A percentile compares a stretch with the other conserved stretches of the same genome.
Evolutionary conservation across 2,113 vertebrate species (phyloP).

Genomic region (Cisticola juncidis): DNA sequence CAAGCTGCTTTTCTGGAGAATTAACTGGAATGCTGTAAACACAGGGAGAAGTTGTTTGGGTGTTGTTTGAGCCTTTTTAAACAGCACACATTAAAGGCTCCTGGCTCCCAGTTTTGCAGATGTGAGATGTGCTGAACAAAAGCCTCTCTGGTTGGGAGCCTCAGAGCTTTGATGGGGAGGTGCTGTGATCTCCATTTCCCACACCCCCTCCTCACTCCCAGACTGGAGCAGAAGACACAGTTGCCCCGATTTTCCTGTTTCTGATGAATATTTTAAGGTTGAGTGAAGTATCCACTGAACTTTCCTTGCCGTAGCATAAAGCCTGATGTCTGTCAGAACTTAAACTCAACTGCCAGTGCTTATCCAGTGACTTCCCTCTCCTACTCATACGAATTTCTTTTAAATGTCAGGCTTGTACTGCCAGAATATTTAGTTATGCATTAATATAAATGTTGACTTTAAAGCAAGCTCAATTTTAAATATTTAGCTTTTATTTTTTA

Average conservation of each 20-base stretch:
- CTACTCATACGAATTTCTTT: neutral
- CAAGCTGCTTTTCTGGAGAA: neutral
- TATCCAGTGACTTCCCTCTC: neutral
- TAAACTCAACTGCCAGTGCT: neutral
- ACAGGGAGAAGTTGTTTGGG: neutral
- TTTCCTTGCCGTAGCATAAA: neutral
- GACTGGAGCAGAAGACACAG: neutral
- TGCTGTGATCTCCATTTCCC: neutral
- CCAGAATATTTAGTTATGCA: neutral
- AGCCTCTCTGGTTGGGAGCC: neutral
- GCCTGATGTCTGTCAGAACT: neutral
- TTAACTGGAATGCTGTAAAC: neutral
- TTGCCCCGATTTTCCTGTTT: neutral
- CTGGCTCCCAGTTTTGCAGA: neutral
- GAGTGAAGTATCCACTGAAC: neutral
- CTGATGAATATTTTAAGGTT: neutral
- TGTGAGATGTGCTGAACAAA: neutral
- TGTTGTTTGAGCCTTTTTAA: neutral
- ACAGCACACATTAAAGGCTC: neutral
- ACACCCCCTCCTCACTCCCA: neutral
- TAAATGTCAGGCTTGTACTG: neutral
- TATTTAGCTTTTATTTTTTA: neutral
- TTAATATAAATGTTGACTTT: slow-evolving; percentile 12
- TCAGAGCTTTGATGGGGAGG: neutral
- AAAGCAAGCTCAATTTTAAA: slow-evolving; percentile 8